Evolutionary conservation across 2,113 vertebrate species (phyloP).

Genomic region (Argyrosomus japonicus): DNA sequence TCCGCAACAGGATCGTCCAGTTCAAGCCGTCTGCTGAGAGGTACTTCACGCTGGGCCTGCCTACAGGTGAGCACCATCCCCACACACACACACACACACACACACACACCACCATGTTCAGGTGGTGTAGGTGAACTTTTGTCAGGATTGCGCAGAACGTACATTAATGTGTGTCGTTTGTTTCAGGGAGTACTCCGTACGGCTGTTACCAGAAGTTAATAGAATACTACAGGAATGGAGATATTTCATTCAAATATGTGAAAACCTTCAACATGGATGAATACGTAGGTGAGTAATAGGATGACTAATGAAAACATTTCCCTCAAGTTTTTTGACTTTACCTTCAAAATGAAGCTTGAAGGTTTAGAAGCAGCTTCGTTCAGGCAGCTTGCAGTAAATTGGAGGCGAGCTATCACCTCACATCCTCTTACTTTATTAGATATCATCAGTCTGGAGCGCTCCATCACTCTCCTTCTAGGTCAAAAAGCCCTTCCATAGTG

Average conservation of each 20-base stretch:
- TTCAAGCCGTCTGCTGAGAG: conserved; percentile 90
- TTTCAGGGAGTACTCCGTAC: conserved; percentile 91
- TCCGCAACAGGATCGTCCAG: conserved; percentile 93
- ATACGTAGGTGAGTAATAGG: conserved; percentile 91
- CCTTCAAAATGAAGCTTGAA: too few species aligned
- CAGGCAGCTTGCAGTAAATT: not conserved
- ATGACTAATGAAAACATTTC: not conserved
- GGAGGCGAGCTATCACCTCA: not conserved
- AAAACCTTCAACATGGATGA: conserved; percentile 99
- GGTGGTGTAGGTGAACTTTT: too few species aligned
- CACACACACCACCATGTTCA: not conserved
- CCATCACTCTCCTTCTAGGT: too few species aligned
- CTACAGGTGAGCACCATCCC: conserved; percentile 86
- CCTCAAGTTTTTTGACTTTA: too few species aligned
- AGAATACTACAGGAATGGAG: conserved; percentile 90
- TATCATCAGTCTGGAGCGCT: not conserved
- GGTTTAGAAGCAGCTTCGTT: too few species aligned
- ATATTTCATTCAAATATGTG: conserved; percentile 94
- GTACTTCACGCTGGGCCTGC: conserved; percentile 94
- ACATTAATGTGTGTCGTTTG: not conserved
- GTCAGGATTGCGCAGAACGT: not conserved
- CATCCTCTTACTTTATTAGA: not conserved
- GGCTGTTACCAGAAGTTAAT: conserved; percentile 95
- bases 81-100: too few species aligned
- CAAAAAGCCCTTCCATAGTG: too few species aligned